Conservation (phyloP, 2,888 invertebrate species). For the Dendrolimus pini region DNA sequence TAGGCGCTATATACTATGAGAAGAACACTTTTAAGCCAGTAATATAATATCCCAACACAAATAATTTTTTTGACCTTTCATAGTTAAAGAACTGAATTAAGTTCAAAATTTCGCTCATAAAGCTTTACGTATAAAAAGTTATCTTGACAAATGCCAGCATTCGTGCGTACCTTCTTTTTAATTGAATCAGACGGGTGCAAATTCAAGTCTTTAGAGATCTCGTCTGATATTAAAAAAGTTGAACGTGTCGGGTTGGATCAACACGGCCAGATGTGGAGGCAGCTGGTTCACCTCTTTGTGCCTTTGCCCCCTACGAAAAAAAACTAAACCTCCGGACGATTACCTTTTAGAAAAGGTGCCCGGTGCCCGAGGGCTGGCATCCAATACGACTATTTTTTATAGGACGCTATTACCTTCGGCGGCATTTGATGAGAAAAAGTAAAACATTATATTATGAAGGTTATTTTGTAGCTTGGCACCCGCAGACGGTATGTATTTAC, state of each 20-base stretch:
- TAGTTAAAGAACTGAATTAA: too few relatives aligned
- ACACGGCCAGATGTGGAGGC: conserved; percentile 54
- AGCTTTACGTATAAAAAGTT: neutral
- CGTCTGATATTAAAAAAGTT: neutral
- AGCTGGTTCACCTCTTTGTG: conserved; percentile 64
- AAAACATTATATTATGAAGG: neutral
- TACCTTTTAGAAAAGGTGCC: conserved; percentile 64
- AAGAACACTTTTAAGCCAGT: too few relatives aligned
- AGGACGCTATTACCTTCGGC: conserved; percentile 52
- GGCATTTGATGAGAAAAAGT: conserved; percentile 39
- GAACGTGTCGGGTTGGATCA: conserved; percentile 26
- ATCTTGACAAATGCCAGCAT: neutral
- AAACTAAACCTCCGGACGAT: conserved; percentile 52
- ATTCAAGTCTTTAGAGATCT: neutral
- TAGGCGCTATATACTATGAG: too few relatives aligned
- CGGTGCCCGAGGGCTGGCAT: conserved; percentile 31
- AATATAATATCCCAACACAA: too few relatives aligned
- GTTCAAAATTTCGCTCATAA: neutral
- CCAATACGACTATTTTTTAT: conserved; percentile 49
- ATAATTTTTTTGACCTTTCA: too few relatives aligned
- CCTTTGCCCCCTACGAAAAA: conserved; percentile 42
- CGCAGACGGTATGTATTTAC: neutral
- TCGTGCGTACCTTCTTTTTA: neutral
- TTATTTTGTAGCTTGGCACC: neutral
- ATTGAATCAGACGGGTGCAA: neutral